Conservation (phyloP, 2,888 invertebrate genomes). For the Pseudoips prasinana region DNA sequence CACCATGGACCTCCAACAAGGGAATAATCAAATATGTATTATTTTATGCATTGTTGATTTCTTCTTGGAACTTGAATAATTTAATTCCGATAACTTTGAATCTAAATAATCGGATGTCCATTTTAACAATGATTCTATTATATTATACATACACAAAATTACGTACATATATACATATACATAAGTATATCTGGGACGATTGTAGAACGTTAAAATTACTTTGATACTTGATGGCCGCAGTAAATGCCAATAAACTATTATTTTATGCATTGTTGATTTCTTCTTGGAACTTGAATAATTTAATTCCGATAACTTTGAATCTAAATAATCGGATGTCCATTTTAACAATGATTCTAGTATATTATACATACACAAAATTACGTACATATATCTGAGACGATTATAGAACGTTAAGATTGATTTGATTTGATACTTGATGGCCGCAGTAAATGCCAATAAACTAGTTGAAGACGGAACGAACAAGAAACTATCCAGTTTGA, state of each 20-base stretch:
- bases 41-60: conserved; percentile 25
- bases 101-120: neutral
- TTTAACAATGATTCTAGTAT: too few species aligned
- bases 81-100: conserved; percentile 9
- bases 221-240: conserved; percentile 38
- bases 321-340: neutral
- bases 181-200: conserved; percentile 1
- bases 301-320: conserved; percentile 9
- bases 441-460: conserved; percentile 60
- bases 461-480: conserved; percentile 40
- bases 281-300: conserved; percentile 7
- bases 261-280: conserved; percentile 26
- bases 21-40: conserved; percentile 24
- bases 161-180: too few species aligned
- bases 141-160: too few species aligned
- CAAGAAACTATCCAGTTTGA: conserved; percentile 37
- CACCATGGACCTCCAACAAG: conserved; percentile 35
- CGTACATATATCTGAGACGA: too few species aligned
- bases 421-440: conserved; percentile 47
- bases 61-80: conserved; percentile 7
- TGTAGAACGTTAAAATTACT: conserved; percentile 53
- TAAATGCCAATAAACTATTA: conserved; percentile 59
- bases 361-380: too few species aligned
- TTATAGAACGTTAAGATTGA: conserved; percentile 55
- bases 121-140: too few species aligned